phyloP scores from a whole-genome alignment of 2,113 vertebrate genomes.

The Onychostruthus taczanowskii region DNA sequence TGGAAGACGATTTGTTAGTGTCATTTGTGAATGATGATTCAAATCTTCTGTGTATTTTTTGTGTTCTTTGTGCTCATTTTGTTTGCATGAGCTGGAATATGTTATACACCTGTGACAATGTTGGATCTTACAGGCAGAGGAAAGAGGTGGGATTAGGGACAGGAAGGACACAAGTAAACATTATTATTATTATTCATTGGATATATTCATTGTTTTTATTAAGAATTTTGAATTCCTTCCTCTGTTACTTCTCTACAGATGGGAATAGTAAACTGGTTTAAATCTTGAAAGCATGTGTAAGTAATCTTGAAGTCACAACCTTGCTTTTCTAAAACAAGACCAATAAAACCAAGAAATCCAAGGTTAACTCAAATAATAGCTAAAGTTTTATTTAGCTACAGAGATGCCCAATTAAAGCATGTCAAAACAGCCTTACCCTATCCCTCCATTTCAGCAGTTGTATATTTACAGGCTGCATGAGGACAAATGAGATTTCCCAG shows the following conservation, averaged over 20 bases:
- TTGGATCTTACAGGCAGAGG: not conserved
- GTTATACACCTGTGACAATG: not conserved
- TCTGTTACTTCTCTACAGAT: not conserved
- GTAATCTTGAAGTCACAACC: not conserved
- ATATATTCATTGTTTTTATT: not conserved
- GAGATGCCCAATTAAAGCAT: not conserved
- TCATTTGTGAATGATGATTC: not conserved
- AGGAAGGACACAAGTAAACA: not conserved
- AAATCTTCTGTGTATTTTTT: not conserved
- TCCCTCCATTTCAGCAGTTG: not conserved
- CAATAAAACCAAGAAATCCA: not conserved
- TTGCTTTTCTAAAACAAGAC: not conserved
- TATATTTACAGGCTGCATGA: not conserved
- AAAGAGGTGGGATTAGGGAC: constrained; percentile 4
- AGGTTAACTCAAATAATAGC: not conserved
- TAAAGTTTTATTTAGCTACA: not conserved
- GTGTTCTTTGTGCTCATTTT: not conserved
- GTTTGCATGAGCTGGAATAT: not conserved
- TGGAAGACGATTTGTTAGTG: not conserved
- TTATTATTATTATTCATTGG: not conserved
- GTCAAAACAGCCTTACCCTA: not conserved
- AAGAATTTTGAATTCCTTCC: not conserved
- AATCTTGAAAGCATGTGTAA: not conserved
- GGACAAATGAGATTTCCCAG: not conserved
- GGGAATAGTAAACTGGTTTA: constrained; percentile 3